Conservation (phyloP, 2,888 invertebrate species). For the Diogma glabrata region DNA sequence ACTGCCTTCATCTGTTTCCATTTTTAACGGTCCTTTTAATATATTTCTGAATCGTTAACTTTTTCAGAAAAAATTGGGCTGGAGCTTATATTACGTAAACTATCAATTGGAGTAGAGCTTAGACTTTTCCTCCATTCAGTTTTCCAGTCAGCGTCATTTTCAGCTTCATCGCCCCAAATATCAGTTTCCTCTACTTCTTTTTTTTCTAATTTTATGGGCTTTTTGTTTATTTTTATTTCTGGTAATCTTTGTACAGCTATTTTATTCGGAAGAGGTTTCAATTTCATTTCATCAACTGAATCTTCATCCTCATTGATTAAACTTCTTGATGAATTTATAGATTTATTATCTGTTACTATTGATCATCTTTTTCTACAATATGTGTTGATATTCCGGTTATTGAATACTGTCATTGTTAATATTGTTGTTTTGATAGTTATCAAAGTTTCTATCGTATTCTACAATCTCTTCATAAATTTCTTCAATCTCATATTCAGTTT, state of each 20-base stretch:
- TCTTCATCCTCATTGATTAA: neutral
- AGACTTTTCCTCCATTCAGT: slow-evolving; percentile 13
- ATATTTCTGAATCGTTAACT: neutral
- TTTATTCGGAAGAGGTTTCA: neutral
- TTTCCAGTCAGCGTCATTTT: slow-evolving; percentile 9
- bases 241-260: slow-evolving; percentile 1
- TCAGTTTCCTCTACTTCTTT: slow-evolving; percentile 17
- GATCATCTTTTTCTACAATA: neutral
- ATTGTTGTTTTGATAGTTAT: too few species aligned
- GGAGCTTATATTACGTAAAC: too few species aligned
- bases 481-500: slow-evolving; percentile 5
- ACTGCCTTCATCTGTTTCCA: too few species aligned
- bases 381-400: neutral
- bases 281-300: neutral
- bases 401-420: neutral
- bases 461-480: slow-evolving; percentile 5
- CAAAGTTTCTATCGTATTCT: neutral
- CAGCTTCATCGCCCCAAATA: slow-evolving; percentile 16
- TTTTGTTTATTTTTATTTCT: slow-evolving; percentile 2
- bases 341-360: neutral
- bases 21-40: slow-evolving; percentile 2
- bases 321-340: neutral
- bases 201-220: slow-evolving; percentile 22
- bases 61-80: too few species aligned
- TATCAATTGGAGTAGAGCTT: neutral